phyloP scores from a whole-genome alignment of 2,113 vertebrate genomes.

The Sisor rabdophorus region DNA sequence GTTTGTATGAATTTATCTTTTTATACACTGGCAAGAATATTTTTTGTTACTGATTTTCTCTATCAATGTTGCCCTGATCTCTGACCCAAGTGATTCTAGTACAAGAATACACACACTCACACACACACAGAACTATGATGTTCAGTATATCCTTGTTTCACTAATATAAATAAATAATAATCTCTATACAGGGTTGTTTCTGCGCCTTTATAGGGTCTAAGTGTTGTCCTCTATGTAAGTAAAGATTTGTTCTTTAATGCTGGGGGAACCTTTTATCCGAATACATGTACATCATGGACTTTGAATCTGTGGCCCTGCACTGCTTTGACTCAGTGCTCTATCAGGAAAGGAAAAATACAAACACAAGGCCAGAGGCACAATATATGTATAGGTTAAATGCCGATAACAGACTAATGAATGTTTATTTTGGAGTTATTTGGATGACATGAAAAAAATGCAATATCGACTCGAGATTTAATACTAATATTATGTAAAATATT shows the following conservation, averaged over 20 bases:
- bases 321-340: neutral
- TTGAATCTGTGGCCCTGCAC: neutral
- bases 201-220: neutral
- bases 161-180: slow-evolving; percentile 4
- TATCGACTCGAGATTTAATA: slow-evolving; percentile 16
- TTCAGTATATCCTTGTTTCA: neutral
- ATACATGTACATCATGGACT: slow-evolving; percentile 5
- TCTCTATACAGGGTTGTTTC: slow-evolving; percentile 3
- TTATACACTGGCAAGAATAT: slow-evolving; percentile 26
- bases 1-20: slow-evolving; percentile 31
- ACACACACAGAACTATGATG: no score
- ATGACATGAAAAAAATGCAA: slow-evolving; percentile 5
- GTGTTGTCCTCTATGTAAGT: neutral
- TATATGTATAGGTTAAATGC: slow-evolving; percentile 1
- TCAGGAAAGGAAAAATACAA: neutral
- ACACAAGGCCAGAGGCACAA: slow-evolving; percentile 3
- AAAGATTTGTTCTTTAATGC: slow-evolving; percentile 1
- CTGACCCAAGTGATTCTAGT: slow-evolving; percentile 1
- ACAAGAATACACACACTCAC: neutral
- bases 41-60: slow-evolving; percentile 9
- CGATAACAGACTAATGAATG: slow-evolving; percentile 12
- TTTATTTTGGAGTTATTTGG: slow-evolving; percentile 31
- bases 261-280: neutral
- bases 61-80: neutral
- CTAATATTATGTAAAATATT: slow-evolving; percentile 23